Evolutionary conservation across 2,888 invertebrate genomes (phyloP).

Genomic region (Drosophila stalkeri): DNA sequence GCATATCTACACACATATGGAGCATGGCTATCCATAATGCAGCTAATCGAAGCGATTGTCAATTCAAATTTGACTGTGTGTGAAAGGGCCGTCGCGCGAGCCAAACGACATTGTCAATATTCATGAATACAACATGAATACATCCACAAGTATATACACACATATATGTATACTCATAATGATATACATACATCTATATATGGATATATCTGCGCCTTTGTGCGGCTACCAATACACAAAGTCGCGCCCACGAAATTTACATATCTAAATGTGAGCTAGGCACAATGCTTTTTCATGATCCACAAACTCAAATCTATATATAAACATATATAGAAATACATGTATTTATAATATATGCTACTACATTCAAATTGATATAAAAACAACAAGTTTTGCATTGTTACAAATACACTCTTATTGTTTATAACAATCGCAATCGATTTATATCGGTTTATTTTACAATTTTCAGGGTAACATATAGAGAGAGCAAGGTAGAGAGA

Average conservation of each 20-base stretch:
- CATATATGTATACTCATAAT: conserved; percentile 14
- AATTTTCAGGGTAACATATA: neutral
- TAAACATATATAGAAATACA: neutral
- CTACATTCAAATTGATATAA: neutral
- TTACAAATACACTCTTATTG: neutral
- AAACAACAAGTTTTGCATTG: neutral
- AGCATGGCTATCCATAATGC: conserved; percentile 47
- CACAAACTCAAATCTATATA: neutral
- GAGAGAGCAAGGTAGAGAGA: neutral
- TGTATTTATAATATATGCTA: neutral
- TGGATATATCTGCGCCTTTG: conserved; percentile 8
- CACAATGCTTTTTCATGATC: conserved; percentile 15
- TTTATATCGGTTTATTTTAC: neutral
- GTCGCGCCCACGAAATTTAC: conserved; percentile 67
- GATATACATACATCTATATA: neutral
- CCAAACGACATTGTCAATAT: conserved; percentile 49
- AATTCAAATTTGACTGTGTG: conserved; percentile 44
- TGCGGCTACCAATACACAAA: conserved; percentile 45
- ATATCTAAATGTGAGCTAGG: conserved; percentile 43
- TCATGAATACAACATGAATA: conserved; percentile 26
- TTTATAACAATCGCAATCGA: neutral
- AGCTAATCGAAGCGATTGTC: conserved; percentile 66
- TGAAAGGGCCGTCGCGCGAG: conserved; percentile 59
- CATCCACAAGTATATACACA: conserved; percentile 14
- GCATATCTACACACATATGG: conserved; percentile 13